phyloP scores from a whole-genome alignment of 1,140 invertebrate species.

The honey bee (Apis mellifera) region Amel_HAv3.1 CM009931.2:27209501-27210000 shows the following conservation, averaged over 20 bases:
- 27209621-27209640: too few relatives aligned
- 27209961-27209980: conserved; percentile 69
- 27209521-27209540: conserved; percentile 19
- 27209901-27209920: conserved; percentile 80
- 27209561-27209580: conserved; percentile 1
- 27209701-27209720: too few relatives aligned
- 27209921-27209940: conserved; percentile 77
- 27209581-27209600: not conserved
- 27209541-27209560: conserved; percentile 23
- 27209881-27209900: conserved; percentile 76
- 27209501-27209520: conserved; percentile 20
- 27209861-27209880: conserved; percentile 76
- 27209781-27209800: conserved; percentile 64
- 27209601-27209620: not conserved
- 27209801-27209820: conserved; percentile 53
- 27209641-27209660: too few relatives aligned
- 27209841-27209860: conserved; percentile 69
- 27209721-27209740: conserved; percentile 35
- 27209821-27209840: conserved; percentile 5
- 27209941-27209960: conserved; percentile 73
- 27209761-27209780: conserved; percentile 64
- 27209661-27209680: too few relatives aligned
- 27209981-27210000: conserved; percentile 67
- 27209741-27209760: conserved; percentile 62
- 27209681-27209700: too few relatives aligned